A percentile compares a stretch with the other conserved stretches of the same genome.
phyloP scores from a whole-genome alignment of 2,113 vertebrate genomes.

The Tyto alba region DNA sequence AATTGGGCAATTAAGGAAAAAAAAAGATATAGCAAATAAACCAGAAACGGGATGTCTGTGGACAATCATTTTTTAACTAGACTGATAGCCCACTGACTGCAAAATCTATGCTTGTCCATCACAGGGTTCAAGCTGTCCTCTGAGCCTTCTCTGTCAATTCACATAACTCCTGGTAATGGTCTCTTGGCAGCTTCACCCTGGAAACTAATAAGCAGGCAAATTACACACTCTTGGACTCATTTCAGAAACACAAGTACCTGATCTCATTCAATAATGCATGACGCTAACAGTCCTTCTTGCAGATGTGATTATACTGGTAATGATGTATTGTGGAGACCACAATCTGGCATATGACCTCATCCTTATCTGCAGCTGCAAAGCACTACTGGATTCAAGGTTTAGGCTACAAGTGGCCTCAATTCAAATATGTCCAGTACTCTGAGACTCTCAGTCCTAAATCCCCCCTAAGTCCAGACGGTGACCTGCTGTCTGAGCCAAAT shows the following conservation, averaged over 20 bases:
- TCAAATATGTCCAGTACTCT: slow-evolving; percentile 2
- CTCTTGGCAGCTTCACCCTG: slow-evolving; percentile 40
- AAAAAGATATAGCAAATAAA: neutral
- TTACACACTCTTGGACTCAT: slow-evolving; percentile 21
- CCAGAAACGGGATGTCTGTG: neutral
- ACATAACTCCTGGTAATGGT: slow-evolving; percentile 49
- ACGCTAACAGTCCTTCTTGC: slow-evolving; percentile 35
- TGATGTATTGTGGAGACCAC: slow-evolving; percentile 33
- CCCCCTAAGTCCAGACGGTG: neutral
- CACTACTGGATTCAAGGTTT: slow-evolving; percentile 9
- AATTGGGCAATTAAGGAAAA: neutral
- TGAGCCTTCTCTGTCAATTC: slow-evolving; percentile 34
- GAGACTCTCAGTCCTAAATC: neutral
- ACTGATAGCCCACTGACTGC: neutral
- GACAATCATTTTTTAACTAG: neutral
- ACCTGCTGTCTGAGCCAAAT: slow-evolving; percentile 17
- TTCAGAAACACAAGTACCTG: slow-evolving; percentile 57
- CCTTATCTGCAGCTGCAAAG: slow-evolving; percentile 58
- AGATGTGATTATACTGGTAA: slow-evolving; percentile 53
- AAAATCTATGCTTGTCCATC: slow-evolving; percentile 34
- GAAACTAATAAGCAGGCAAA: slow-evolving; percentile 47
- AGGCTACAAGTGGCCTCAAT: slow-evolving; percentile 16
- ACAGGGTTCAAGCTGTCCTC: slow-evolving; percentile 23
- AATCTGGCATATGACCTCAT: slow-evolving; percentile 43
- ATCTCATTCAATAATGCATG: slow-evolving; percentile 57